Conservation (phyloP, 1,140 invertebrate species). For the Drosophila nigromelanica region DNA sequence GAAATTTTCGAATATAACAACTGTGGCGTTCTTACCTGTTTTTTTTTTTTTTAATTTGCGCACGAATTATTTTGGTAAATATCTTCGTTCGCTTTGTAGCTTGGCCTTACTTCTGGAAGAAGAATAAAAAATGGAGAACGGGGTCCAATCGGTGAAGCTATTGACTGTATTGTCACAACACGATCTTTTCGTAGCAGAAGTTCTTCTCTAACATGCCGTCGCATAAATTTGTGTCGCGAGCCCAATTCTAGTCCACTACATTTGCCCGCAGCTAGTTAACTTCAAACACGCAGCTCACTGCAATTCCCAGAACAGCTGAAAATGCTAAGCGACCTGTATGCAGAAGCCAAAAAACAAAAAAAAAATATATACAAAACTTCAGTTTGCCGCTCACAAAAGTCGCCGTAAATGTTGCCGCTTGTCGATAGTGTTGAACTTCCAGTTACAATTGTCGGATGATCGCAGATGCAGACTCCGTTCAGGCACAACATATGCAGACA, state of each 20-base stretch:
- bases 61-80: too few species aligned
- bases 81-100: too few species aligned
- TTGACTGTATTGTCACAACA: too few species aligned
- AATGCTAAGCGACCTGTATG: not conserved
- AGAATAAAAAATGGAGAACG: too few species aligned
- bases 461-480: not conserved
- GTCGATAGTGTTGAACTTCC: slow-evolving; percentile 48
- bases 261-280: slow-evolving; percentile 10
- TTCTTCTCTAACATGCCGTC: too few species aligned
- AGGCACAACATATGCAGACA: slow-evolving; percentile 40
- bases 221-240: not conserved
- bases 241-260: not conserved
- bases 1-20: too few species aligned
- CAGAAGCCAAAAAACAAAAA: not conserved
- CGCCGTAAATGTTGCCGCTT: slow-evolving; percentile 36
- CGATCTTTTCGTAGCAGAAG: not conserved
- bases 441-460: slow-evolving; percentile 28
- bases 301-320: slow-evolving; percentile 20
- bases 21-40: too few species aligned
- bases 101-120: too few species aligned
- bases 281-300: not conserved
- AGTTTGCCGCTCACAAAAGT: slow-evolving; percentile 33
- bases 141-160: too few species aligned
- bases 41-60: too few species aligned
- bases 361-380: not conserved